These are phyloP conservation scores for Ascidia mentula DNA, from an alignment of 23 tunicate genomes.

Conservation along the genomic window DNA sequence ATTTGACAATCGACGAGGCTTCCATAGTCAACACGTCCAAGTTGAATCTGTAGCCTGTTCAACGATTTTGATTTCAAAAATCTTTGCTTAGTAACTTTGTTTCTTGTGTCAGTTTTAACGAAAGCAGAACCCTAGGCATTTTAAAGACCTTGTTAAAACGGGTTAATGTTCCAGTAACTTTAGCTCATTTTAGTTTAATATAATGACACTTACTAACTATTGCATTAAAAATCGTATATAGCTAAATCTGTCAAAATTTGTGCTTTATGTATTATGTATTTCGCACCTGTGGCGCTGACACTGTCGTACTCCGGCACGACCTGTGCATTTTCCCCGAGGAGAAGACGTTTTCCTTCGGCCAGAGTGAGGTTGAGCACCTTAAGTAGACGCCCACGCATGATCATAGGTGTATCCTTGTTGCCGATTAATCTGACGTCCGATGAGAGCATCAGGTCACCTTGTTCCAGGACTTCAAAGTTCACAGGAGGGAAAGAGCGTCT, in stretches of 20 bases:
- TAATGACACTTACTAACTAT: too few species aligned
- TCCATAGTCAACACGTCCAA: slow-evolving; percentile 32
- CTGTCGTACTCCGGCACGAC: neutral
- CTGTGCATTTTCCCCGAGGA: slow-evolving; percentile 6
- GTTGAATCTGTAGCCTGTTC: slow-evolving; percentile 5
- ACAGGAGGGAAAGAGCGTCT: slow-evolving; percentile 32
- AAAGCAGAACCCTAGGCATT: too few species aligned
- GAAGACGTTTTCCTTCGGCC: slow-evolving; percentile 3
- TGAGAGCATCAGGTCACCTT: slow-evolving; percentile 13
- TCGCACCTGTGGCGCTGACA: slow-evolving; percentile 11
- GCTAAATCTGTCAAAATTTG: neutral
- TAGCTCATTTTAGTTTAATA: too few species aligned
- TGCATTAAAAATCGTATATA: too few species aligned
- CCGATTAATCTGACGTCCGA: slow-evolving; percentile 24
- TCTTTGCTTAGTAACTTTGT: too few species aligned
- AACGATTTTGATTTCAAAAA: too few species aligned
- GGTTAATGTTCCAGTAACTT: too few species aligned
- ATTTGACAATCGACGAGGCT: neutral
- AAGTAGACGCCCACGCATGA: neutral
- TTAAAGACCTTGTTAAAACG: too few species aligned
- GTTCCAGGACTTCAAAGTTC: slow-evolving; percentile 21
- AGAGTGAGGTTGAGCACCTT: slow-evolving; percentile 24
- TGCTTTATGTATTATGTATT: neutral
- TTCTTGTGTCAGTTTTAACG: too few species aligned
- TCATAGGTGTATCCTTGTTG: neutral